Evolutionary conservation across 2,113 vertebrate genomes (phyloP).

Genomic region (Indri indri): DNA sequence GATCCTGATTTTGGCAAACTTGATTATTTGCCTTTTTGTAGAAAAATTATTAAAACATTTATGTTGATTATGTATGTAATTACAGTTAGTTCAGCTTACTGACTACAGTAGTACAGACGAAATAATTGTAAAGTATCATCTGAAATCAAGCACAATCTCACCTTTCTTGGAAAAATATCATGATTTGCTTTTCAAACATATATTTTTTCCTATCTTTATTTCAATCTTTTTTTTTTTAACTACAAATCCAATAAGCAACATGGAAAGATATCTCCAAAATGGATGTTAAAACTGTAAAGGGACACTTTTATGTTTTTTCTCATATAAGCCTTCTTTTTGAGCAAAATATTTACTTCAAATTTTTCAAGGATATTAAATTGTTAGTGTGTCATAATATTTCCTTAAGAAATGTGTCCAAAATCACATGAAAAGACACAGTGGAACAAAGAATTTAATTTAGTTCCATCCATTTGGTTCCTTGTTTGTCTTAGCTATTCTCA

Average conservation of each 20-base stretch:
- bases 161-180: not conserved
- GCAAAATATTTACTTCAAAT: not conserved
- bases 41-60: not conserved
- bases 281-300: not conserved
- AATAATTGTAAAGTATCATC: not conserved
- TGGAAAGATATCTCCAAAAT: not conserved
- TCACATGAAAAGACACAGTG: not conserved
- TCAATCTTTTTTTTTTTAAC: not conserved
- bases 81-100: not conserved
- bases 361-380: not conserved
- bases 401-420: not conserved
- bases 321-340: not conserved
- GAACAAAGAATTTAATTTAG: not conserved
- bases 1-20: not conserved
- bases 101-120: not conserved
- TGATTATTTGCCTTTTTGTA: not conserved
- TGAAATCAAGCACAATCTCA: constrained; percentile 28
- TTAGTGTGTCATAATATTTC: not conserved
- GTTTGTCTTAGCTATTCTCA: not conserved
- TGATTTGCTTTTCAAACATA: not conserved
- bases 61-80: not conserved
- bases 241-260: constrained; percentile 21
- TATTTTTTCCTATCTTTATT: not conserved
- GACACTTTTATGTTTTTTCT: not conserved
- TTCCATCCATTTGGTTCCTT: not conserved